These are phyloP conservation scores for Gymnopithys bicolor DNA, from an alignment of 2,797 vertebrate genomes.

Conservation along the genomic window DNA sequence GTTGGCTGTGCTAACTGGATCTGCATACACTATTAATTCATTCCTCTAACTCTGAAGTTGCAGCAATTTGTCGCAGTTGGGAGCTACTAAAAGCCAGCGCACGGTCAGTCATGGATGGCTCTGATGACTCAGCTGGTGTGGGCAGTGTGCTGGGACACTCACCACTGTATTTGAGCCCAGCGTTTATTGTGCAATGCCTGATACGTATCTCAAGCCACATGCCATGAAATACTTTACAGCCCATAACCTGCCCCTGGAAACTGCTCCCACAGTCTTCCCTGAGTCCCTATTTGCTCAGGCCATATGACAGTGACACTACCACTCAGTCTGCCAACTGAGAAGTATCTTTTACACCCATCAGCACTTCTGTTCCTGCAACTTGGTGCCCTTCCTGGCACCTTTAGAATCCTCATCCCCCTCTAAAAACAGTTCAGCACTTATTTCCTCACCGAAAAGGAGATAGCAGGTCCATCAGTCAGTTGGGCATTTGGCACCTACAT, in stretches of 20 bases:
- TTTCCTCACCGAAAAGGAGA: not conserved
- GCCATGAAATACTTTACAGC: not conserved
- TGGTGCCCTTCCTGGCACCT: not conserved
- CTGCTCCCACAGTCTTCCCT: not conserved
- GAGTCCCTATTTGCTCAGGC: not conserved
- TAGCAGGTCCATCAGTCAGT: fast-evolving
- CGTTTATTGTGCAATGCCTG: not conserved
- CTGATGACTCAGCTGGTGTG: not conserved
- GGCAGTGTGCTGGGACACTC: not conserved
- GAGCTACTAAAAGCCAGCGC: slow-evolving; percentile 10
- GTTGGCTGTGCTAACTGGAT: not conserved
- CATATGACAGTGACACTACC: not conserved
- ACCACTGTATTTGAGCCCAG: not conserved
- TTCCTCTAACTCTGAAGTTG: not conserved
- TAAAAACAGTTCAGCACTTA: not conserved
- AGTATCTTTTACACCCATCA: not conserved
- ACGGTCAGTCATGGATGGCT: not conserved
- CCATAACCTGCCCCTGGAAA: not conserved
- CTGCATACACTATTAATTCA: not conserved
- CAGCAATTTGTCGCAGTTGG: slow-evolving; percentile 26
- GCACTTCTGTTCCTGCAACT: not conserved
- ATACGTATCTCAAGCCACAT: not conserved
- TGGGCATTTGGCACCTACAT: not conserved
- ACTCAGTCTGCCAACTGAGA: not conserved
- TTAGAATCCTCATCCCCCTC: not conserved